phyloP scores from a whole-genome alignment of 1,140 invertebrate genomes.

The Neocloeon triangulifer region DNA sequence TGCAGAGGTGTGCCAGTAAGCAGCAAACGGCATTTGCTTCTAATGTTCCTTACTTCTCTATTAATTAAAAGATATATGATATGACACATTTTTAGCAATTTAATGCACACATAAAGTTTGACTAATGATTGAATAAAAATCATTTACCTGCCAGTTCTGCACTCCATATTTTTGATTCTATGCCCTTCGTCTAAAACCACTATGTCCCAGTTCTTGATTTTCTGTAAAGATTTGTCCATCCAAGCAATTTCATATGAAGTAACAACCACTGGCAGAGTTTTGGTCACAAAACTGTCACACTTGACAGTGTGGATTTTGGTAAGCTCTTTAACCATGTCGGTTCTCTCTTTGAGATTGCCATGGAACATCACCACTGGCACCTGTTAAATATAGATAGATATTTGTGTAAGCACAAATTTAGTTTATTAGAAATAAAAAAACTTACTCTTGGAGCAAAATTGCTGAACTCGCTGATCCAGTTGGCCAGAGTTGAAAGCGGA shows the following conservation, averaged over 20 bases:
- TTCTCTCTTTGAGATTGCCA: conserved; percentile 20
- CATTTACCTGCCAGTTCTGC: conserved; percentile 25
- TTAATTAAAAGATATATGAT: too few relatives aligned
- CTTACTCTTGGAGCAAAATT: conserved; percentile 32
- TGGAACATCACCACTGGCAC: conserved; percentile 33
- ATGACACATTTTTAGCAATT: too few relatives aligned
- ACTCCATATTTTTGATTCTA: conserved; percentile 39
- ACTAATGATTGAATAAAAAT: too few relatives aligned
- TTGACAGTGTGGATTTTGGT: conserved; percentile 14
- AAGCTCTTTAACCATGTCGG: conserved; percentile 17
- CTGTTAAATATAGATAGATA: too few relatives aligned
- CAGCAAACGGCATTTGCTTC: conserved; percentile 23
- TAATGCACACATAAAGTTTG: conserved; percentile 5
- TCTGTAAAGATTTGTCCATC: conserved; percentile 20
- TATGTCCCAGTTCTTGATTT: conserved; percentile 29
- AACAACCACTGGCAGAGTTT: conserved; percentile 24
- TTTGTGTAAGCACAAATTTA: too few relatives aligned
- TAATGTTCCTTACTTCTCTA: conserved; percentile 16
- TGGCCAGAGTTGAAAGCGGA: conserved; percentile 43
- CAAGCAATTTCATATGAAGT: conserved; percentile 34
- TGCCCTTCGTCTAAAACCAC: conserved; percentile 55
- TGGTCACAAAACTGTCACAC: conserved; percentile 7
- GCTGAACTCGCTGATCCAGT: conserved; percentile 47
- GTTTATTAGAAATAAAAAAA: not conserved
- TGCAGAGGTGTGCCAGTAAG: conserved; percentile 60